Evolutionary conservation across 1,140 invertebrate genomes (phyloP).

Genomic region (Caerostris extrusa): DNA sequence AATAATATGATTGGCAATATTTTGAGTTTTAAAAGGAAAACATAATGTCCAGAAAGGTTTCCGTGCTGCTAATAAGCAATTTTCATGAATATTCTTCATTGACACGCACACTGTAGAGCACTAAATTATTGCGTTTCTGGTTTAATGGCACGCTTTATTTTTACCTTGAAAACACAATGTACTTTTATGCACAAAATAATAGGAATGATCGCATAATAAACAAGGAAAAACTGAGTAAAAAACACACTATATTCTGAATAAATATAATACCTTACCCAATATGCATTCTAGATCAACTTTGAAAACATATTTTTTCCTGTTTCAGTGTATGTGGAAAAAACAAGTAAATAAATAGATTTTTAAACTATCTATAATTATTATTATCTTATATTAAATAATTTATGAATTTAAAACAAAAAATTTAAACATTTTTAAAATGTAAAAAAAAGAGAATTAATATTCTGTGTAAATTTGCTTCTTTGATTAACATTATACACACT

Average conservation of each 20-base stretch:
- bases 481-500: too few species aligned
- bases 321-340: background rate
- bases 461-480: too few species aligned
- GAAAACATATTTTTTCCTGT: background rate
- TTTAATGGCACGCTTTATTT: background rate
- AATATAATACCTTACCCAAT: too few species aligned
- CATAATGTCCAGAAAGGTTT: background rate
- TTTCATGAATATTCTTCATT: background rate
- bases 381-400: background rate
- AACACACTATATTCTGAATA: background rate
- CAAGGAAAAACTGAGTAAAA: background rate
- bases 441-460: too few species aligned
- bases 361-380: background rate
- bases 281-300: background rate
- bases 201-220: background rate
- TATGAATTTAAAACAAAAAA: too few species aligned
- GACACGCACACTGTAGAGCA: background rate
- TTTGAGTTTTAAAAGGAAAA: background rate
- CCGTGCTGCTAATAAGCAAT: background rate
- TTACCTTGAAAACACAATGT: conserved; percentile 15
- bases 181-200: background rate
- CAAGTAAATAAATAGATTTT: too few species aligned
- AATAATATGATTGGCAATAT: background rate
- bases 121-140: background rate
- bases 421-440: too few species aligned